Evolutionary conservation across 2,888 invertebrate species (phyloP), one percentile per base, ranked within the genome.

Genomic region (Ypsolopha sequella): DNA sequence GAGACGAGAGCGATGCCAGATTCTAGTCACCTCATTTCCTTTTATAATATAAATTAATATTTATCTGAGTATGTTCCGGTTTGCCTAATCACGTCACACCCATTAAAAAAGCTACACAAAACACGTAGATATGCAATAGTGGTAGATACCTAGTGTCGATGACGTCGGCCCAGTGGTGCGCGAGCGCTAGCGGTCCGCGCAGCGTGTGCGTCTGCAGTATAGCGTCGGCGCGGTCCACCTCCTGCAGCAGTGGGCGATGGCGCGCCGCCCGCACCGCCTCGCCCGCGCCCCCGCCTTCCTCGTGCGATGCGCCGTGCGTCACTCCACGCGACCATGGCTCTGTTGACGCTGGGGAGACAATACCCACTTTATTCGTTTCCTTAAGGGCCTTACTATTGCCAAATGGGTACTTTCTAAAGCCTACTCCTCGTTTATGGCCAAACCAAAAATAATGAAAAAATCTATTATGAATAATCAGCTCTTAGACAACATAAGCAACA

Each of bases 181-280:
- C 79, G 45, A 93, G 76, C 0, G 72, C 71, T 1, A 74, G 34
- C 48, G 24, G 88, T 1, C 90, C 90, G 8, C 87, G 81, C 62
- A 89, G 86, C 51, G 91, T 78, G 59, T 91, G 88, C 62, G 87
- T 88, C 64, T 91, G 91, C 54, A 93, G 69, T 60, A 92, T 90
- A 54, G 88, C 86, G 76, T 93, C 93, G 0, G 91, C 91, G 50
- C 88, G 86, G 64, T 91, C 91, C 54, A 93, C 90, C 56, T 92
- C 90, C 60, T 90, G 80, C 56, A 93, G 73, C 52, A 92, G 67
- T 55, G 88, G 81, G 48, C 90, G 90, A 68, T 90, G 90, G 47
- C 89, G 89, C 14, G 89, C 89, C 41, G 87, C 86, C 50, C 90
- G 89, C 57, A 90, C 90, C 66, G 89, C 89, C 55, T 90, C 90